Evolutionary conservation across 2,888 invertebrate genomes (phyloP), one percentile per base, ranked within the genome.

Genomic region (Pollenia labialis): DNA sequence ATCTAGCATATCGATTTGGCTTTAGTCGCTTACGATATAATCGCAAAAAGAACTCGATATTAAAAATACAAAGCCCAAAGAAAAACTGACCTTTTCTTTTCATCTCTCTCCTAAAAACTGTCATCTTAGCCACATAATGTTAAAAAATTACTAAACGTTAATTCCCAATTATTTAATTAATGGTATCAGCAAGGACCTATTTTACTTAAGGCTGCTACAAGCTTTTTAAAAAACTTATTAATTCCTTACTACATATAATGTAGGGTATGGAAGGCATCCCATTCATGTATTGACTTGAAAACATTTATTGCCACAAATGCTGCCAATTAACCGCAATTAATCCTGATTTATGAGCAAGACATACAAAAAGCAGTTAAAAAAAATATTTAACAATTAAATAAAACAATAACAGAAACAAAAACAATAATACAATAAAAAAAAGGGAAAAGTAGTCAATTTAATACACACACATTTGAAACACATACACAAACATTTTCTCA

Each of bases 321-420:
- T 90, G 89, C 90, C 91, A 92, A 92, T 91, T 92, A 90, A 90
- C 90, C 88, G 89, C 90, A 91, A 91, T 92, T 91, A 91, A 91
- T 91, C 89, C 90, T 91, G 91, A 92, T 91, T 92, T 91, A 92
- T 90, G 89, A 85, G 75, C 74, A 54, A 71, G 62, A 90, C 89
- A 88, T 87, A 87, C 18, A 68, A 81, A 66, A 77, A 52, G 14
- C 48, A 56, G 42, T 14, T 23, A 14, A 54, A 66, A 76, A 54
- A 76, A 76, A 66, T 8, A 18, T 2, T 18, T 71, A 66, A 62
- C 79, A 90, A 89, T 88, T 87, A 88, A 56, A 77, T 83, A 85
- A 69, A 64, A 69, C 76, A 80, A 77, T 62, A 79, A 71, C 40
- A 54, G 48, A 46, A 54, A 40, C 40, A 46, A 52, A 68, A 56